Evolutionary conservation across 1,140 invertebrate species (phyloP).

Genomic region (Chrysomallon squamiferum): DNA sequence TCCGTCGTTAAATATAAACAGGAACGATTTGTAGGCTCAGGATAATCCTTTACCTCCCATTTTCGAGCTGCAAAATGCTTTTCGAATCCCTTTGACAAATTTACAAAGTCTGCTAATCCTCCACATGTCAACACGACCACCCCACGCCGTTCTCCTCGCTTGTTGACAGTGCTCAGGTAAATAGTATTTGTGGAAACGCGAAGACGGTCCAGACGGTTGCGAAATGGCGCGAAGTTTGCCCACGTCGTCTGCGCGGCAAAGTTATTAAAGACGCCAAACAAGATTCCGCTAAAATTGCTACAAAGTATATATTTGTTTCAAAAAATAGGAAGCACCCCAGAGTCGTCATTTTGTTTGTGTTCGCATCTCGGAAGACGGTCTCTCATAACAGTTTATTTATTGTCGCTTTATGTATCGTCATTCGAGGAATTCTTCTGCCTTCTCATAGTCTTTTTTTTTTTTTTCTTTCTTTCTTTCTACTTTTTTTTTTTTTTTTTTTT

Average conservation of each 20-base stretch:
- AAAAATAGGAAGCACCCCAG: neutral
- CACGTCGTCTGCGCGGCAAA: neutral
- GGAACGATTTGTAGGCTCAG: conserved; percentile 1
- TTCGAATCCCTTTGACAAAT: conserved; percentile 11
- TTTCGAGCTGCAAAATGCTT: conserved; percentile 10
- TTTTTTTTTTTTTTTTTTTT: too few species aligned
- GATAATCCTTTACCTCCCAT: conserved; percentile 15
- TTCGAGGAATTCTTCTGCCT: too few species aligned
- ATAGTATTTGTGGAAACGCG: neutral
- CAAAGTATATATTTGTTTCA: conserved; percentile 5
- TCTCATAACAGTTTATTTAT: too few species aligned
- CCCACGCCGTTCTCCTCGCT: neutral
- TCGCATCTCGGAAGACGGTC: too few species aligned
- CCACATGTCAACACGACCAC: neutral
- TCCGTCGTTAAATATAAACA: conserved; percentile 9
- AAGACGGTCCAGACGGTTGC: neutral
- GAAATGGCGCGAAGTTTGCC: neutral
- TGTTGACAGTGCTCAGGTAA: conserved; percentile 2
- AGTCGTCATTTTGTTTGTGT: too few species aligned
- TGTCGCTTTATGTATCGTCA: too few species aligned
- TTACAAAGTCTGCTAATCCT: conserved; percentile 1
- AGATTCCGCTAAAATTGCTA: conserved; percentile 2
- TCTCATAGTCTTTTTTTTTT: too few species aligned
- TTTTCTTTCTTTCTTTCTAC: too few species aligned
- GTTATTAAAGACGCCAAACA: conserved; percentile 2